A percentile compares a stretch with the other conserved stretches of the same genome.
Conservation (phyloP, 2,113 vertebrate genomes). For the Sinosuthora webbiana region DNA sequence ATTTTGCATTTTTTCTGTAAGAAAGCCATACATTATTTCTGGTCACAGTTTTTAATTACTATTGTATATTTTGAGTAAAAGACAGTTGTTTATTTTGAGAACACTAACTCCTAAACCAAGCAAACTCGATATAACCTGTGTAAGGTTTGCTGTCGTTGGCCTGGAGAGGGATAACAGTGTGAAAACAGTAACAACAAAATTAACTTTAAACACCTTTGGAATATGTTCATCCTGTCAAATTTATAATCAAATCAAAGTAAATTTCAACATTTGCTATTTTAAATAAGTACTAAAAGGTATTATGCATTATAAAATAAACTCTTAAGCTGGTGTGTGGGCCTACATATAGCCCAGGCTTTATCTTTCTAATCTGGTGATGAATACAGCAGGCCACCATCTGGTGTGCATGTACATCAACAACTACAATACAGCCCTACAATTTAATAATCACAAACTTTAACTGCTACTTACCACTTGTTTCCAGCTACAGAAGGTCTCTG, state of each 20-base stretch:
- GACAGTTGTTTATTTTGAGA: neutral
- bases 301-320: conserved; percentile 18
- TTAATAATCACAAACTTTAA: conserved; percentile 58
- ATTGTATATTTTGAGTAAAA: neutral
- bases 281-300: conserved; percentile 17
- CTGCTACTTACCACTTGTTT: conserved; percentile 45
- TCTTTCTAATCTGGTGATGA: conserved; percentile 79
- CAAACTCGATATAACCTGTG: accelerated
- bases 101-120: neutral
- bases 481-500: conserved; percentile 5
- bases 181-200: neutral
- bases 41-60: neutral
- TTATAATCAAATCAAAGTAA: neutral
- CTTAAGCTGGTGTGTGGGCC: conserved; percentile 34
- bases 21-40: neutral
- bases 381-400: conserved; percentile 81
- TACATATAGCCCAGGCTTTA: conserved; percentile 75
- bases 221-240: neutral
- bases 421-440: conserved; percentile 19
- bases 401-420: neutral
- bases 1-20: neutral
- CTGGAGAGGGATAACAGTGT: neutral
- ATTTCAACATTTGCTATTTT: neutral
- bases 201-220: neutral
- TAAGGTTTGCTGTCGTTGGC: neutral